Base-by-base conservation (phyloP, 2,888 invertebrate genomes). In the Fissipunctia ypsillon region DNA sequence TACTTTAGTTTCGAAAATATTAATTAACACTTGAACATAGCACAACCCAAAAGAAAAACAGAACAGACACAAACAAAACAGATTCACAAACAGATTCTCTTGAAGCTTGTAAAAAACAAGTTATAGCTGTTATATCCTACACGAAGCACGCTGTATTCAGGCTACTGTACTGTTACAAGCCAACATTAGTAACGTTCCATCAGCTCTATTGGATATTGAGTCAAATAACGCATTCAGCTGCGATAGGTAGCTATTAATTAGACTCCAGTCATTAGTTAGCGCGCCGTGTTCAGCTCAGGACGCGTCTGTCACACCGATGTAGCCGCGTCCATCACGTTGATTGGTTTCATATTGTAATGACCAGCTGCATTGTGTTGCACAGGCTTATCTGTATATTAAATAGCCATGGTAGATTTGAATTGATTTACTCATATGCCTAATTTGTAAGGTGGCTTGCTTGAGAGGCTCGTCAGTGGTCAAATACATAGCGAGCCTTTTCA, bases 331-430 rank as follows among this genome's bases (percentile, higher is more conserved):
- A 93, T 94, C 93, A 91, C 78, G 87, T 89, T 93, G 93, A 95
- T 95, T 94, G 94, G 92, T 90, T 93, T 91, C 91, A 92, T 91
- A 93, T 94, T 93, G 93, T 91, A 93, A 90, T 90, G 90, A 90
- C 90, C 90, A 83, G 86, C 84, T 87, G 88, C 87, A 89, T 90
- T 92, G 92, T 91, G 83, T 82, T 86, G 85, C 83, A 76, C 77
- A 70, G 79, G 88, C 85, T 90, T 90, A 90, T 90, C 89, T 90
- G 81, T 81, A 84, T 75, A 78, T 41, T 68, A 68, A 19, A 35
- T 16, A 65, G 54, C 41, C 22, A 31, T 77, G 68, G 52, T 77
- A 43, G 22, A 63, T 50, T 78, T 38, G 38, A 28, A 52, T 71
- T 35, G 31, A 31, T 25, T 48, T 19, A 25, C 48, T 71, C 3